Evolutionary conservation across 2,113 vertebrate species (phyloP).

Genomic region (Erythrolamprus reginae): DNA sequence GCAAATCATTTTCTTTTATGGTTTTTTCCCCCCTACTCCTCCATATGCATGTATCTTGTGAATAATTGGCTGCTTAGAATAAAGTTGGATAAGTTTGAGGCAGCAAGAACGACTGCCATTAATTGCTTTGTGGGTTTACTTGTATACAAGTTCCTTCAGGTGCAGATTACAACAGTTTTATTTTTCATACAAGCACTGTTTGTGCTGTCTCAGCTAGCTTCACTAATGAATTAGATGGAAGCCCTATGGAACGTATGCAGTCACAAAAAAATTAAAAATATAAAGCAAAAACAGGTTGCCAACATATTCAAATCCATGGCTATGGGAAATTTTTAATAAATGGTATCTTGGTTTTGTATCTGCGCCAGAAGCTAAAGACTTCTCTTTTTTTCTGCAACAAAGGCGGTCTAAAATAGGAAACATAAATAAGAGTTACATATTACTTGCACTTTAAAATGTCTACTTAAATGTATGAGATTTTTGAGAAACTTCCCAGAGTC

Average conservation of each 20-base stretch:
- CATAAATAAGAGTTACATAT: background rate
- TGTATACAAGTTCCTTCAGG: conserved; percentile 12
- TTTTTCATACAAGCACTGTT: background rate
- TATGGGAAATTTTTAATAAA: conserved; percentile 11
- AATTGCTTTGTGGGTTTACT: conserved; percentile 1
- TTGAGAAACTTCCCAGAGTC: background rate
- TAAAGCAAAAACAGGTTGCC: background rate
- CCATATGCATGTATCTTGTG: background rate
- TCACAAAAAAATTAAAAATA: background rate
- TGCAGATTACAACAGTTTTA: conserved; percentile 3
- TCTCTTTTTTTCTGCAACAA: background rate
- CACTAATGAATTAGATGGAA: background rate
- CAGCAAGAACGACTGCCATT: background rate
- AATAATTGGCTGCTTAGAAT: background rate
- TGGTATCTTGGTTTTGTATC: background rate
- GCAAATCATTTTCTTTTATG: background rate
- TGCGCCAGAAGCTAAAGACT: background rate
- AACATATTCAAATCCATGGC: background rate
- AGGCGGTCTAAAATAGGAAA: background rate
- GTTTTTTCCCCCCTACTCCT: background rate
- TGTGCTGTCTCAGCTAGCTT: conserved; percentile 2
- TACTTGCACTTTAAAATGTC: background rate
- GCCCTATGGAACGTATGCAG: background rate
- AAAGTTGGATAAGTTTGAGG: background rate
- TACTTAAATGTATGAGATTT: background rate